These are phyloP conservation scores for Bombus huntii DNA, from an alignment of 1,140 invertebrate species.

Conservation along the genomic window DNA sequence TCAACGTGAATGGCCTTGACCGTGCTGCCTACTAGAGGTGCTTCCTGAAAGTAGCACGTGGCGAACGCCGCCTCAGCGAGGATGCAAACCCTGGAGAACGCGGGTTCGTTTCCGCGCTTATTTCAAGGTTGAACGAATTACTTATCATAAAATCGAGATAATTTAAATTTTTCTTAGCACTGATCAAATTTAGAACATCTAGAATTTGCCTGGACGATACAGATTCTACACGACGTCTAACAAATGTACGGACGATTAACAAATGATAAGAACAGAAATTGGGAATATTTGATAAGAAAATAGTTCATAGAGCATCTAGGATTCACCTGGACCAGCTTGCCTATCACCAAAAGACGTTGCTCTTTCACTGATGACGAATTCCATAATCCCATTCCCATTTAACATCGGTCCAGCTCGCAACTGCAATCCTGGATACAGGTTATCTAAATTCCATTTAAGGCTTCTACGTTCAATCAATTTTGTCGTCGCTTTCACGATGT, in stretches of 20 bases:
- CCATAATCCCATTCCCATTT: constrained; percentile 86
- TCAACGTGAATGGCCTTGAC: constrained; percentile 68
- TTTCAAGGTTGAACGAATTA: too few species aligned
- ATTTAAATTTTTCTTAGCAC: too few species aligned
- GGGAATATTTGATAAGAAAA: too few species aligned
- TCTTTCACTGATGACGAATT: constrained; percentile 87
- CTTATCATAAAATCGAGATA: background rate
- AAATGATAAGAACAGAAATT: background rate
- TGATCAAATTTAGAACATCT: too few species aligned
- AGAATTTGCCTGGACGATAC: background rate
- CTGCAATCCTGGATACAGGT: constrained; percentile 87
- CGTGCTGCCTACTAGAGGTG: constrained; percentile 76
- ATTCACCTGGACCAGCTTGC: constrained; percentile 75
- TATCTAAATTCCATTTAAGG: constrained; percentile 88
- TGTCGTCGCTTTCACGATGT: constrained; percentile 87
- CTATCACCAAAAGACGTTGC: constrained; percentile 69
- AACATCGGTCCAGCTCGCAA: constrained; percentile 87
- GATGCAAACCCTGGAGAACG: constrained; percentile 40
- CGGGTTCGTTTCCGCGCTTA: constrained; percentile 60
- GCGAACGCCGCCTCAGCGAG: constrained; percentile 3
- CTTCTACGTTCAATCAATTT: constrained; percentile 87
- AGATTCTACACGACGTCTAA: background rate
- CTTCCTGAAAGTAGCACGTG: constrained; percentile 46
- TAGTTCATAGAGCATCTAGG: too few species aligned
- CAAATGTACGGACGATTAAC: background rate